These are phyloP conservation scores for Perca flavescens DNA, from an alignment of 2,113 vertebrate species.

Conservation along the genomic window DNA sequence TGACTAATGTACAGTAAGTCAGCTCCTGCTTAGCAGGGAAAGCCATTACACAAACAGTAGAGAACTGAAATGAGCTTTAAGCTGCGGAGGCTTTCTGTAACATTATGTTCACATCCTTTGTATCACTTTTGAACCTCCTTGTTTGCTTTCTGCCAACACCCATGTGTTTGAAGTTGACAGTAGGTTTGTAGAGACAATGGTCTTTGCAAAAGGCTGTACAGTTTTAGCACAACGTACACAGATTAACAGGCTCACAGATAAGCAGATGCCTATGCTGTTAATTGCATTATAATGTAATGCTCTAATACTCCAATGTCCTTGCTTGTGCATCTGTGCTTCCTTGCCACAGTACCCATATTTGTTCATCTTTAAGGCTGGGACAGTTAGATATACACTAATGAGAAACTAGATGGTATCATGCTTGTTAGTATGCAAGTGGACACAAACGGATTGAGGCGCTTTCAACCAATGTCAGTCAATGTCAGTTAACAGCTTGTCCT, in stretches of 20 bases:
- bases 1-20: conserved; percentile 48
- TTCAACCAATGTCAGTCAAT: conserved; percentile 54
- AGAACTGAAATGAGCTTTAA: conserved; percentile 35
- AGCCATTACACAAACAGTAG: conserved; percentile 35
- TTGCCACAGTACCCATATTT: not conserved
- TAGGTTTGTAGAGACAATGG: conserved; percentile 8
- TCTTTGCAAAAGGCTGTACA: conserved; percentile 1
- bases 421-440: conserved; percentile 53
- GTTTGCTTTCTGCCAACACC: conserved; percentile 41
- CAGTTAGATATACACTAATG: conserved; percentile 24
- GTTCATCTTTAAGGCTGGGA: conserved; percentile 1
- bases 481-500: conserved; percentile 55
- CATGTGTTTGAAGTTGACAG: conserved; percentile 36
- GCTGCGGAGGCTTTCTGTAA: conserved; percentile 22
- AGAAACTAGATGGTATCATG: not conserved
- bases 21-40: conserved; percentile 39
- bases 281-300: conserved; percentile 29
- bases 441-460: conserved; percentile 16
- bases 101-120: conserved; percentile 40
- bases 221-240: conserved; percentile 6
- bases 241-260: conserved; percentile 28
- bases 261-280: conserved; percentile 32
- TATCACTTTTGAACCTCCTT: conserved; percentile 29
- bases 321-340: not conserved
- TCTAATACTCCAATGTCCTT: conserved; percentile 26